Conservation (phyloP, 2,797 vertebrate species). For the Sebastiscus albofasciatus region DNA sequence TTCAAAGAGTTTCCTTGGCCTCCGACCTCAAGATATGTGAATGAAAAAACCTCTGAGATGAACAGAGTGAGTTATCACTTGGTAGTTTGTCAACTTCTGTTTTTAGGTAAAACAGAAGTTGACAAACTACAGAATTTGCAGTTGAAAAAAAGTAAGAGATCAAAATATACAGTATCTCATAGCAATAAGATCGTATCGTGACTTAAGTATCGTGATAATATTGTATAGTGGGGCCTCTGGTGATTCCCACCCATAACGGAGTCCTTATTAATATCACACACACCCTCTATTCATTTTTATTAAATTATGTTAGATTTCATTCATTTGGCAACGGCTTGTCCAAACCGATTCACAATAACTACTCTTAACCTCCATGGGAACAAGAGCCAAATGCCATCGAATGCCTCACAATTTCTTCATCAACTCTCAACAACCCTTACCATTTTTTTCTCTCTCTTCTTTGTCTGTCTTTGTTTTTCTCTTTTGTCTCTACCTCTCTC, state of each 20-base stretch:
- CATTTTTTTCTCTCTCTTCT: background rate
- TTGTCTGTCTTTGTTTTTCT: background rate
- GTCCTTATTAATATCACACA: background rate
- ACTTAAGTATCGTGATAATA: no score
- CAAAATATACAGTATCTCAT: no score
- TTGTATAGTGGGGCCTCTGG: background rate
- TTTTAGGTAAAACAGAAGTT: no score
- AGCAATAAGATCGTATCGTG: no score
- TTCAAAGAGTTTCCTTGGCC: no score
- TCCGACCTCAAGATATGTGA: no score
- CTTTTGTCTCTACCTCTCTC: conserved; percentile 6
- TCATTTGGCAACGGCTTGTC: background rate
- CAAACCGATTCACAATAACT: background rate
- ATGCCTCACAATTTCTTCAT: background rate
- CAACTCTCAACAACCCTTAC: background rate
- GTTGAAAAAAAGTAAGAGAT: no score
- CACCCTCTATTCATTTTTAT: background rate
- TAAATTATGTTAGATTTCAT: background rate
- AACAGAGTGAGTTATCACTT: no score
- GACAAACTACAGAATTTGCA: no score
- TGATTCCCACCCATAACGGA: background rate
- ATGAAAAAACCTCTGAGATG: no score
- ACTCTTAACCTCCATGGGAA: background rate
- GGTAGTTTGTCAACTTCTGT: no score
- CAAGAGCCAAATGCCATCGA: background rate